Conservation (phyloP, 2,888 invertebrate species). For the Seira ritae region DNA sequence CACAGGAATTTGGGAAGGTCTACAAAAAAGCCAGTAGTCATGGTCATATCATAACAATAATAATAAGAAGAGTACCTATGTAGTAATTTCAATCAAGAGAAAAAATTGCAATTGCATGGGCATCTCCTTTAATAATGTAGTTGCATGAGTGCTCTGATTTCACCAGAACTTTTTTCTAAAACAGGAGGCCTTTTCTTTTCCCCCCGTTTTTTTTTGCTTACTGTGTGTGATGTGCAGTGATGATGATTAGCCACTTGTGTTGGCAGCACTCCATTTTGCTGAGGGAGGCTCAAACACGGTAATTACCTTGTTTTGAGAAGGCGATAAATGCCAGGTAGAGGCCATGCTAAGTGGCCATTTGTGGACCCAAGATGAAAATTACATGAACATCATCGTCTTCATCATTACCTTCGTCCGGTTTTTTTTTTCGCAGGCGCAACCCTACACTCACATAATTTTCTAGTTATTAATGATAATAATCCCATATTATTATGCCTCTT, state of each 20-base stretch:
- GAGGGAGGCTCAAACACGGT: conserved; percentile 60
- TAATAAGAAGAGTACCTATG: too few relatives aligned
- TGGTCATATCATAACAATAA: too few relatives aligned
- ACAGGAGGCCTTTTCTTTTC: conserved; percentile 25
- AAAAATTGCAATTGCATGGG: too few relatives aligned
- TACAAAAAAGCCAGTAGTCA: too few relatives aligned
- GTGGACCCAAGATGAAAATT: conserved; percentile 63
- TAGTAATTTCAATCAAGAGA: too few relatives aligned
- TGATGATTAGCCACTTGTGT: conserved; percentile 45
- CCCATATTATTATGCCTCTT: too few relatives aligned
- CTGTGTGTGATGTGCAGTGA: conserved; percentile 27
- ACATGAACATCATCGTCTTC: conserved; percentile 56
- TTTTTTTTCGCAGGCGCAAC: conserved; percentile 50
- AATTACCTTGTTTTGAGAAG: conserved; percentile 65
- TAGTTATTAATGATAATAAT: neutral
- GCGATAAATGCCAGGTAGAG: conserved; percentile 66
- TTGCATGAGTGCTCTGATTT: conserved; percentile 8
- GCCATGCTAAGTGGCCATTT: conserved; percentile 65
- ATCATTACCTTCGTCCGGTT: conserved; percentile 56
- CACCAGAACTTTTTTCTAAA: neutral
- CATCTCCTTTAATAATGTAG: too few relatives aligned
- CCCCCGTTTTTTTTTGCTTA: conserved; percentile 26
- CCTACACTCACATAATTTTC: conserved; percentile 5
- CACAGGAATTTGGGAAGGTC: too few relatives aligned
- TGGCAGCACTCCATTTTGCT: conserved; percentile 57